Conservation (phyloP, 1,140 invertebrate genomes). For the Elymnias hypermnestra region DNA sequence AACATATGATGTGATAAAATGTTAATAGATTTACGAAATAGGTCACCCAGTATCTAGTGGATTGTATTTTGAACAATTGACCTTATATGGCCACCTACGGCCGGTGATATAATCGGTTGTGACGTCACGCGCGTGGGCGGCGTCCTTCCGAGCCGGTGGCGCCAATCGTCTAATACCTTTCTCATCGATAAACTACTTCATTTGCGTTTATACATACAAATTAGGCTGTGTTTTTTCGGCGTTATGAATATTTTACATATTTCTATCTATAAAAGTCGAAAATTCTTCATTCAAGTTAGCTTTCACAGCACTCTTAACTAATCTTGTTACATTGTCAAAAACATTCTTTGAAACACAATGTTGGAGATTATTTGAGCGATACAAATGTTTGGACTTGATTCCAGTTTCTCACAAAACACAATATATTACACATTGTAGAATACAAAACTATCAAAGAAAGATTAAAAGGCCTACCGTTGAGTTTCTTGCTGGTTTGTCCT, state of each 20-base stretch:
- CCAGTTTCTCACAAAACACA: too few species aligned
- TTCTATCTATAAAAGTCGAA: not conserved
- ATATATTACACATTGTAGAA: too few species aligned
- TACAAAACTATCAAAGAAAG: too few species aligned
- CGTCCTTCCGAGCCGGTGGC: slow-evolving; percentile 49
- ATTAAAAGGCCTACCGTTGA: too few species aligned
- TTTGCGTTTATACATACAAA: slow-evolving; percentile 8
- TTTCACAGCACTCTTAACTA: too few species aligned
- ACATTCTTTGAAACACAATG: too few species aligned
- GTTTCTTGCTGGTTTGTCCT: too few species aligned
- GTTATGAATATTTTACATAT: not conserved
- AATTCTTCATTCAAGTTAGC: too few species aligned
- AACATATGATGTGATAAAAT: not conserved
- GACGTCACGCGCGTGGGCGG: slow-evolving; percentile 53
- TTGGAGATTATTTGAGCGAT: too few species aligned
- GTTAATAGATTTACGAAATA: slow-evolving; percentile 23
- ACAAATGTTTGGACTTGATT: too few species aligned
- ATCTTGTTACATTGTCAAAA: too few species aligned
- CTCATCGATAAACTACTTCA: slow-evolving; percentile 14
- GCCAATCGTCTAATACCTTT: slow-evolving; percentile 25
- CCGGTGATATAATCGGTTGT: slow-evolving; percentile 64
- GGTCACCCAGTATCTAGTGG: slow-evolving; percentile 38
- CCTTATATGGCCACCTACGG: slow-evolving; percentile 73
- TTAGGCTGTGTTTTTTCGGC: slow-evolving; percentile 3
- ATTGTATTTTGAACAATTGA: slow-evolving; percentile 60